A percentile compares a stretch with the other conserved stretches of the same genome.
Evolutionary conservation across 1,140 invertebrate genomes (phyloP).

Genomic region (Drepana arcuata): DNA sequence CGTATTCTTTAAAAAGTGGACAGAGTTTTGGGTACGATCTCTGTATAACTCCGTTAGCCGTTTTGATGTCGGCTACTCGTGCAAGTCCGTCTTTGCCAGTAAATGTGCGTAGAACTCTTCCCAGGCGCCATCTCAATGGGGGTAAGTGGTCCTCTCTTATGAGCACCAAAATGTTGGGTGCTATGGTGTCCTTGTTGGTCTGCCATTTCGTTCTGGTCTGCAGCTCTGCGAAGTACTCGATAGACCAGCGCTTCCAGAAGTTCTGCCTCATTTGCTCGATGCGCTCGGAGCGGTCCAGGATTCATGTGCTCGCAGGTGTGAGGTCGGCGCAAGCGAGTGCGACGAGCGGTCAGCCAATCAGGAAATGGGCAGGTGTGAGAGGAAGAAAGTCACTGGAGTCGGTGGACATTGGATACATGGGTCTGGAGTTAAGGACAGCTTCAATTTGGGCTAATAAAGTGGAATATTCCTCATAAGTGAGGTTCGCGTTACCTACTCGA

Average conservation of each 20-base stretch:
- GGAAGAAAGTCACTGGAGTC: no score
- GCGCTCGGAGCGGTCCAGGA: constrained; percentile 9
- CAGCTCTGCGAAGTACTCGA: constrained; percentile 24
- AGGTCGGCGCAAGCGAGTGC: constrained; percentile 8
- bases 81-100: constrained; percentile 7
- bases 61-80: no score
- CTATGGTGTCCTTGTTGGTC: constrained; percentile 7
- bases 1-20: no score
- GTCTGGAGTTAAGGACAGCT: constrained; percentile 28
- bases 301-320: constrained; percentile 1
- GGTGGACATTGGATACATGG: constrained; percentile 20
- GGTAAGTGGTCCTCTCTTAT: neutral
- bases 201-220: constrained; percentile 25
- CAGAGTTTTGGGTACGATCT: no score
- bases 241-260: constrained; percentile 13
- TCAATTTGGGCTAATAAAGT: constrained; percentile 30
- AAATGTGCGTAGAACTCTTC: constrained; percentile 6
- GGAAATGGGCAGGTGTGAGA: constrained; percentile 34
- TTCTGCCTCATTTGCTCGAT: constrained; percentile 10
- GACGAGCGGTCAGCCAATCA: constrained; percentile 24
- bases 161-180: constrained; percentile 31
- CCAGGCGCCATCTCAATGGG: constrained; percentile 8
- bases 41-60: no score
- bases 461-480: constrained; percentile 30
- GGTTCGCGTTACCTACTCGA: constrained; percentile 6